A percentile compares a stretch with the other conserved stretches of the same genome.
These are phyloP conservation scores for Tromatobia lineatoria DNA, from an alignment of 2,888 invertebrate genomes.

Conservation along the genomic window DNA sequence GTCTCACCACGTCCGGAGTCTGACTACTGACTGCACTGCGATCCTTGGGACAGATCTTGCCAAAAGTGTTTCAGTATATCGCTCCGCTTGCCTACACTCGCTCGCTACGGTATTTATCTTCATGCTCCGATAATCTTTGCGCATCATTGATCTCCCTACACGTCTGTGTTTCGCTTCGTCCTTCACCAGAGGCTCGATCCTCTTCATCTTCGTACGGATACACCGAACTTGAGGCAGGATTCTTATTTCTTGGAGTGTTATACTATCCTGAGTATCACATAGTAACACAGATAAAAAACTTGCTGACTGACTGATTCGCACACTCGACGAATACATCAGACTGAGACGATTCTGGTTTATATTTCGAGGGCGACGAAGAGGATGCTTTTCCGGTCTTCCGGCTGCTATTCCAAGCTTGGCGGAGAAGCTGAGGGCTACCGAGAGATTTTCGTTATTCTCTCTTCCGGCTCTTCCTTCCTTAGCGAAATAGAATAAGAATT, in stretches of 20 bases:
- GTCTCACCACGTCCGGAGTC: conserved; percentile 40
- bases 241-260: conserved; percentile 43
- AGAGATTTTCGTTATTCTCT: conserved; percentile 49
- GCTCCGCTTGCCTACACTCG: background rate
- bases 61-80: conserved; percentile 11
- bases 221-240: conserved; percentile 16
- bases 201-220: conserved; percentile 14
- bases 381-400: conserved; percentile 59
- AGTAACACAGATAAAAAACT: conserved; percentile 29
- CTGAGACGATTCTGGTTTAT: conserved; percentile 7
- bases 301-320: conserved; percentile 60
- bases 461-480: conserved; percentile 47
- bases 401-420: conserved; percentile 40
- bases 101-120: conserved; percentile 55
- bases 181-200: background rate
- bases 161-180: conserved; percentile 32
- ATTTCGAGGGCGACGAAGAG: conserved; percentile 33
- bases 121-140: conserved; percentile 62
- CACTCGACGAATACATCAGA: conserved; percentile 51
- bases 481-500: conserved; percentile 54
- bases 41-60: conserved; percentile 17
- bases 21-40: conserved; percentile 22
- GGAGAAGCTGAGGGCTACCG: conserved; percentile 18
- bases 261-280: conserved; percentile 3
- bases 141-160: conserved; percentile 55